phyloP scores from a whole-genome alignment of 2,888 invertebrate species.

The Trimorus sp. region DNA sequence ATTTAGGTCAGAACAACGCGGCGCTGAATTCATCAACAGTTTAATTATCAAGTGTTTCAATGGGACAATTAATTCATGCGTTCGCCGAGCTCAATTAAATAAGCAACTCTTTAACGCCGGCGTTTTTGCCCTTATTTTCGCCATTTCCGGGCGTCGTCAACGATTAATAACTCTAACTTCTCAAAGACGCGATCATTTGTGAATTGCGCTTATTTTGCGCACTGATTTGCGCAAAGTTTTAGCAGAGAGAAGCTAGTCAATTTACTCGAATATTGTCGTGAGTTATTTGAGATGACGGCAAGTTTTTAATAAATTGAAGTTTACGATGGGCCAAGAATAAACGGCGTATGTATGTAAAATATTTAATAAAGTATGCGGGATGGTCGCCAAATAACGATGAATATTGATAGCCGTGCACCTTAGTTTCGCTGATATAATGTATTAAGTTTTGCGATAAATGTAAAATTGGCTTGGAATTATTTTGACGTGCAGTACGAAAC shows the following conservation, averaged over 20 bases:
- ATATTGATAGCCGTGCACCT: conserved; percentile 22
- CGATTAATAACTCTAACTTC: conserved; percentile 28
- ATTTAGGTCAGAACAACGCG: conserved; percentile 66
- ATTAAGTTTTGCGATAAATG: conserved; percentile 22
- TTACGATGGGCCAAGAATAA: background rate
- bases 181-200: conserved; percentile 14
- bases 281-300: no score
- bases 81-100: conserved; percentile 60
- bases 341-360: conserved; percentile 5
- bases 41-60: conserved; percentile 71
- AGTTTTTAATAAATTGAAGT: background rate
- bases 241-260: no score
- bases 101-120: conserved; percentile 53
- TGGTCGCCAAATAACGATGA: conserved; percentile 5
- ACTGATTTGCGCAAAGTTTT: no score
- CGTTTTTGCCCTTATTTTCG: conserved; percentile 38
- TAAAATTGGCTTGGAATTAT: background rate
- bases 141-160: conserved; percentile 34
- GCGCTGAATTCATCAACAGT: conserved; percentile 72
- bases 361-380: background rate
- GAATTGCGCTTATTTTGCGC: background rate
- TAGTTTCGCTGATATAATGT: conserved; percentile 6
- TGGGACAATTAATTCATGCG: conserved; percentile 72
- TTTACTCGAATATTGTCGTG: background rate
- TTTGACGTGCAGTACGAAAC: conserved; percentile 10